These are phyloP conservation scores for Erithacus rubecula DNA, from an alignment of 2,797 vertebrate genomes.

Conservation along the genomic window DNA sequence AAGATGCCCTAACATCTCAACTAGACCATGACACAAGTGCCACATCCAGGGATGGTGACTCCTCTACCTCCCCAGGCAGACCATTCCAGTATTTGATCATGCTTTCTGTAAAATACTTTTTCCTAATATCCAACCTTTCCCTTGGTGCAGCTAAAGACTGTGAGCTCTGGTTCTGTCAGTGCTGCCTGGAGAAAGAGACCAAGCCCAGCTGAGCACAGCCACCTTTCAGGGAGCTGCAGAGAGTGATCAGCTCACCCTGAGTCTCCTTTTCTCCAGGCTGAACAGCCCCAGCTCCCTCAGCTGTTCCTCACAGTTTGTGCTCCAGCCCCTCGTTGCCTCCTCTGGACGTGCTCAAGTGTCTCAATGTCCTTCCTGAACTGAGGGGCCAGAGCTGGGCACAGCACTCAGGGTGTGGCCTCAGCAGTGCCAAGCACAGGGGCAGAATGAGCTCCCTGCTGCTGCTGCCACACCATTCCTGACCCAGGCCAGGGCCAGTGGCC, in stretches of 20 bases:
- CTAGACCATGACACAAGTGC: background rate
- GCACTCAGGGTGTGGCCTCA: too few species aligned
- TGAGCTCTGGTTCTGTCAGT: background rate
- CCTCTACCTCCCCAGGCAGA: background rate
- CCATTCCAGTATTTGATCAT: background rate
- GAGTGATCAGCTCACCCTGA: too few species aligned
- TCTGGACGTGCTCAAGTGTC: too few species aligned
- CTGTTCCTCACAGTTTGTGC: too few species aligned
- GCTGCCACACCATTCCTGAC: background rate
- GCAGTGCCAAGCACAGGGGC: fast-evolving
- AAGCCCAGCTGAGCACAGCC: background rate
- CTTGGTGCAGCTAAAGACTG: background rate
- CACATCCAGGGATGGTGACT: background rate
- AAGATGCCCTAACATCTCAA: background rate
- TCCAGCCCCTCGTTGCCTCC: too few species aligned
- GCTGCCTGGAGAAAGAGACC: background rate
- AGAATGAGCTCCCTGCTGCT: background rate
- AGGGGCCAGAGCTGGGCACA: too few species aligned
- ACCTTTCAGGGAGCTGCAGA: background rate
- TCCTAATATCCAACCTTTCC: too few species aligned
- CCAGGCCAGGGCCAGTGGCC: too few species aligned
- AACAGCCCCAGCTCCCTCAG: too few species aligned
- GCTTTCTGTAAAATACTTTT: background rate
- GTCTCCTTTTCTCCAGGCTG: too few species aligned
- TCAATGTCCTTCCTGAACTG: too few species aligned